Evolutionary conservation across 2,113 vertebrate species (phyloP), one percentile per base, ranked within the genome.

Genomic region (Laticauda colubrina): DNA sequence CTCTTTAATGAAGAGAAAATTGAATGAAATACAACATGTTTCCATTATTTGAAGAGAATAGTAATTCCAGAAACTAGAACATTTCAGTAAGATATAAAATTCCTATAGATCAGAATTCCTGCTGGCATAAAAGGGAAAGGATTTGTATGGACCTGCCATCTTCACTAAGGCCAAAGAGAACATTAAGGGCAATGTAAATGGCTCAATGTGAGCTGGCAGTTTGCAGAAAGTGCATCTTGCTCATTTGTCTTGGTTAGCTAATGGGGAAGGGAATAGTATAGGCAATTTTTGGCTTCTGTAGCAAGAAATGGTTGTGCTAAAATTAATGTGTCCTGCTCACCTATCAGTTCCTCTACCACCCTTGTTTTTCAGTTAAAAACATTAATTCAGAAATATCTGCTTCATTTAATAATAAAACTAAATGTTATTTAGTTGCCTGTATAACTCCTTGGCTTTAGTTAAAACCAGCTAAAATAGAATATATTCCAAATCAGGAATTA

Each of bases 141-240:
- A 59, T 59, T 39, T 48, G 26, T n/a, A 26, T n/a, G 39, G 34
- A 85, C 69, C 43, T 85, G 75, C 55, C 15, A 9, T 43, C 39
- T 26, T 45, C 55, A 87, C 54, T 23, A 26, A 75, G 29, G 48
- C 34, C 24, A 43, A 26, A 90, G 89, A 91, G 55, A 59, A n/a
- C n/a, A 7, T 59, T 59, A 91, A 85, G 54, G 54, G 86, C 81
- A 86, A 12, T 51, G 26, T 14, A 2, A 43, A 48, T 34, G 15
- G 18, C 26, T n/a, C 43, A 48, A 2, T 21, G 34, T 91, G 39
- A 91, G 48, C n/a, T 90, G 89, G 48, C 89, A 89, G 3, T 24
- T 24, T 23, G 12, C 88, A 89, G 88, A 59, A 89, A 59, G 23
- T 61, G 88, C 89, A 90, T 51, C 29, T 54, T 90, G 89, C 89